These are phyloP conservation scores for Chrysemys picta DNA, from an alignment of 2,113 vertebrate species.

Conservation along the genomic window DNA sequence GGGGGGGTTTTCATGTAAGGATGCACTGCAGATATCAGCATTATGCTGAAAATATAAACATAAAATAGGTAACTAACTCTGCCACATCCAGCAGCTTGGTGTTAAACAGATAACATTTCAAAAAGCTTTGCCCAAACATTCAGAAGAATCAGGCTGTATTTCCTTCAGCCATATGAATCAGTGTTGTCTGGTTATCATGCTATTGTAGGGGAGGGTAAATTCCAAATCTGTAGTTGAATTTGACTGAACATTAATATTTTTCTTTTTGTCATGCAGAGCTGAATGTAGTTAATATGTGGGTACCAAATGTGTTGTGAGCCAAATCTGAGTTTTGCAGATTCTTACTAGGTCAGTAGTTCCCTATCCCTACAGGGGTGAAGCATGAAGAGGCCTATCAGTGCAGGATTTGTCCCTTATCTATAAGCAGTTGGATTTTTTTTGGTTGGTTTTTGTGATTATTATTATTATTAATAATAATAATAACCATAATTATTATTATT, in stretches of 20 bases:
- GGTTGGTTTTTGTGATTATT: neutral
- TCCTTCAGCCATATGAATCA: neutral
- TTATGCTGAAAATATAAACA: neutral
- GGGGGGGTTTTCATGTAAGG: neutral
- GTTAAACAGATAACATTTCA: neutral
- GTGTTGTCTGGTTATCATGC: neutral
- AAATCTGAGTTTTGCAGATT: neutral
- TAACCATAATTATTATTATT: too few relatives aligned
- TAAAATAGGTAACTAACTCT: neutral
- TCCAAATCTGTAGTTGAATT: neutral
- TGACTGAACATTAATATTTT: neutral
- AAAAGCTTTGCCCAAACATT: neutral
- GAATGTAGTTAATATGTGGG: neutral
- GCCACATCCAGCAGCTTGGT: neutral
- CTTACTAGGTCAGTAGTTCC: neutral
- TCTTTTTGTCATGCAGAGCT: neutral
- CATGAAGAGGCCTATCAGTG: neutral
- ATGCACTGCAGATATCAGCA: neutral
- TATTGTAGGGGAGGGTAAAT: neutral
- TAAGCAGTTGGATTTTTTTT: neutral
- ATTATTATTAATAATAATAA: neutral
- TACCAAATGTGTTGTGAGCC: neutral
- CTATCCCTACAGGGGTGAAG: neutral
- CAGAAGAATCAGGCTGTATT: neutral
- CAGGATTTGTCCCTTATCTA: neutral